A percentile compares a stretch with the other conserved stretches of the same genome.
Conservation (phyloP, 2,113 vertebrate species). For the Pontoporia blainvillei region DNA sequence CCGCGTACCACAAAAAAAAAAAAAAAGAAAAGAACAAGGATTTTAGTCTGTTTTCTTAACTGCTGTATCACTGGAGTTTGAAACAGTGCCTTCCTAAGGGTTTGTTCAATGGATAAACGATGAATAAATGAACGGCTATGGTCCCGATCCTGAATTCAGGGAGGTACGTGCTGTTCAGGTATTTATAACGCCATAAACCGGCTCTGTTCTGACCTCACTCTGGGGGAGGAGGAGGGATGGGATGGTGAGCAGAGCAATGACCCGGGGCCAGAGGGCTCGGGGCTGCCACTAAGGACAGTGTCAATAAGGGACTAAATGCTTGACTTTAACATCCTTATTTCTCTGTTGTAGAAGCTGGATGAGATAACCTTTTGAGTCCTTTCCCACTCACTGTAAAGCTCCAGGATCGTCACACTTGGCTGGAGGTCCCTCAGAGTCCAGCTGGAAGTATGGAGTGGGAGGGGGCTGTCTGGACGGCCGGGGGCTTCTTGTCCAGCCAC, state of each 20-base stretch:
- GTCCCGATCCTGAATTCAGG: background rate
- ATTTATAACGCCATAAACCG: background rate
- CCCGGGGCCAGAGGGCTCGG: background rate
- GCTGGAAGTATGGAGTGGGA: fast-evolving
- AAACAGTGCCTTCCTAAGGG: background rate
- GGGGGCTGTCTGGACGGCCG: background rate
- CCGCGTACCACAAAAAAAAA: too few species aligned
- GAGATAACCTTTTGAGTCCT: background rate
- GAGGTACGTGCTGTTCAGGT: background rate
- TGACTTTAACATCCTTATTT: background rate
- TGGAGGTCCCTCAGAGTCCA: background rate
- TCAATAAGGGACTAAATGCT: background rate
- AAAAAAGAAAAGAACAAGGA: too few species aligned
- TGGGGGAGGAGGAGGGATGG: background rate
- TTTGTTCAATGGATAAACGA: background rate
- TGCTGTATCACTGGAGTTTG: background rate
- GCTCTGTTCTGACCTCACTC: background rate
- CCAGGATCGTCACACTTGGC: fast-evolving
- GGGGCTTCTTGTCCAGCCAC: background rate
- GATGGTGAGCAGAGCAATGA: background rate
- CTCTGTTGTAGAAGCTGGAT: background rate
- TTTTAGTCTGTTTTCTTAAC: background rate
- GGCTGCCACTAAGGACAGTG: too few species aligned
- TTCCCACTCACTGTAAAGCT: background rate
- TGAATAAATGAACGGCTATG: background rate